Evolutionary conservation across 2,888 invertebrate species (phyloP).

Genomic region (Thymelicus sylvestris): DNA sequence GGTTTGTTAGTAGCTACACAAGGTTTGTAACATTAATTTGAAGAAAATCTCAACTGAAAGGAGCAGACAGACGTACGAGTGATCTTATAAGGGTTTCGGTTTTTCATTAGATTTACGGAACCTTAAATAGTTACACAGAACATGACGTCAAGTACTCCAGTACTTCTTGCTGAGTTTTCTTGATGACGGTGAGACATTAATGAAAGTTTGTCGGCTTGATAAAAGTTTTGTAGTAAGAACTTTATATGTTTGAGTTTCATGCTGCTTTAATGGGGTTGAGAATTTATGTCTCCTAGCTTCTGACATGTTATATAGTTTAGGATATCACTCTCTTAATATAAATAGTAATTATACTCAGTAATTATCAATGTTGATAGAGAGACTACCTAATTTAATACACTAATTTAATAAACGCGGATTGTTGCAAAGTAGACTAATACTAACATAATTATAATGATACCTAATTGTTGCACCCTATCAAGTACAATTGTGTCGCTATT

Average conservation of each 20-base stretch:
- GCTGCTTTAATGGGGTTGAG: not conserved
- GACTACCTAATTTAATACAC: not conserved
- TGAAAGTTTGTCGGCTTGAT: slow-evolving; percentile 38
- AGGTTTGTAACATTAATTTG: too few relatives aligned
- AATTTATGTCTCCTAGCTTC: not conserved
- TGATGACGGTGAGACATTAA: slow-evolving; percentile 44
- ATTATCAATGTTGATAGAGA: not conserved
- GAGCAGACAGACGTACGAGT: too few relatives aligned
- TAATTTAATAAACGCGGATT: too few relatives aligned
- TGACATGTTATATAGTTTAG: not conserved
- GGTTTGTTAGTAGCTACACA: too few relatives aligned
- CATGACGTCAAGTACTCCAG: slow-evolving; percentile 41
- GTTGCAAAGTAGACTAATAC: too few relatives aligned
- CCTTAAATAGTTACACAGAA: slow-evolving; percentile 33
- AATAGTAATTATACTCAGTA: not conserved
- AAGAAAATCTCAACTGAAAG: too few relatives aligned
- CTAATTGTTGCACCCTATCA: too few relatives aligned
- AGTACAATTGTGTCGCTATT: too few relatives aligned
- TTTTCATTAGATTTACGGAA: not conserved
- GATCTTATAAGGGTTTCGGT: too few relatives aligned
- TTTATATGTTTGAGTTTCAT: slow-evolving; percentile 6
- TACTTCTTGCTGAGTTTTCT: slow-evolving; percentile 48
- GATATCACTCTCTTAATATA: not conserved
- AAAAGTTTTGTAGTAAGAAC: slow-evolving; percentile 43
- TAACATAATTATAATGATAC: too few relatives aligned